Percentiles rank a stretch among this genome's conserved stretches.
Evolutionary conservation across 2,797 vertebrate genomes (phyloP).

Genomic region (Sylvia borin): DNA sequence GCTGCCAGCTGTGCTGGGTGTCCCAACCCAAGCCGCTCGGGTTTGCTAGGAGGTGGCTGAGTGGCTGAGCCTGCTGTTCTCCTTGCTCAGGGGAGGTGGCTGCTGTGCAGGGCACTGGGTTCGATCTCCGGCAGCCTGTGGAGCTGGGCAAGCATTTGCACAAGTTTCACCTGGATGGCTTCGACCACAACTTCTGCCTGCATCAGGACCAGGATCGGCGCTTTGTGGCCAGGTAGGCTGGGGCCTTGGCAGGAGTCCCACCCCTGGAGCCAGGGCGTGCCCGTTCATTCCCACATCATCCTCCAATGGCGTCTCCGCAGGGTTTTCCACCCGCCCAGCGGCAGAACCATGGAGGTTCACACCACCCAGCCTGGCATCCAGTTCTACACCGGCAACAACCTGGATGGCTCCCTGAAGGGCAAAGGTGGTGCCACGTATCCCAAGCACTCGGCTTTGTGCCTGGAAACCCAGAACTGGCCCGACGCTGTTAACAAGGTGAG

Average conservation of each 20-base stretch:
- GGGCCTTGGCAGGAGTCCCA: neutral
- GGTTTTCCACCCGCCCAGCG: constrained; percentile 81
- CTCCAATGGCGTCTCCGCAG: constrained; percentile 62
- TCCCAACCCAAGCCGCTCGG: neutral
- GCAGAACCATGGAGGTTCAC: constrained; percentile 87
- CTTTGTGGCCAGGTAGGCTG: constrained; percentile 54
- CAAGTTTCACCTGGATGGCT: constrained; percentile 81
- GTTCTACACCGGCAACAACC: constrained; percentile 93
- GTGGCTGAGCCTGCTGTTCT: neutral
- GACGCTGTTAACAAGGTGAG: constrained; percentile 92
- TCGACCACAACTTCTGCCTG: constrained; percentile 96
- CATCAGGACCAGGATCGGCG: constrained; percentile 65
- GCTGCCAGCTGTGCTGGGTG: neutral
- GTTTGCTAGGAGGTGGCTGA: neutral
- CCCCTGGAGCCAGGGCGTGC: neutral
- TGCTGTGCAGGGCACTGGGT: constrained; percentile 81
- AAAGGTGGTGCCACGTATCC: constrained; percentile 82
- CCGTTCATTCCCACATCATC: neutral
- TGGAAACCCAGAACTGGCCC: constrained; percentile 96
- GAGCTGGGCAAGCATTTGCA: constrained; percentile 83
- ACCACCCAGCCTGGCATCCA: constrained; percentile 93
- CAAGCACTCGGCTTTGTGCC: constrained; percentile 90
- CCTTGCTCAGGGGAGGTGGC: constrained; percentile 83
- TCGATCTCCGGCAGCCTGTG: constrained; percentile 86
- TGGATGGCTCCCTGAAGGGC: constrained; percentile 88